Evolutionary conservation across 2,113 vertebrate species (phyloP).

Genomic region (Sturnira hondurensis): DNA sequence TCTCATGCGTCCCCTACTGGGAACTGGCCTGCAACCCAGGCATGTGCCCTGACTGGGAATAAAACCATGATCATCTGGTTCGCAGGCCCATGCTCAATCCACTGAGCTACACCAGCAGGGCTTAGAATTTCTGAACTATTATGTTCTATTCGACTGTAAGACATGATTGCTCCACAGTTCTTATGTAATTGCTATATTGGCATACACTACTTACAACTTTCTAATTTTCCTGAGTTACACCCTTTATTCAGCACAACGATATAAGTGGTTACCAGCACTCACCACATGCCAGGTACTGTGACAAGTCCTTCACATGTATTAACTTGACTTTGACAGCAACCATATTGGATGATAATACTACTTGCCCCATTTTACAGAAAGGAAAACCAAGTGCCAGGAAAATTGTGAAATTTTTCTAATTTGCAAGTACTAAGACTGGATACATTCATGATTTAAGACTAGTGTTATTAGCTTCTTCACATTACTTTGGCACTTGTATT

Average conservation of each 20-base stretch:
- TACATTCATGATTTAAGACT: neutral
- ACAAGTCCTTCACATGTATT: neutral
- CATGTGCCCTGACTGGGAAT: too few relatives aligned
- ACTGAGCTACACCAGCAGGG: too few relatives aligned
- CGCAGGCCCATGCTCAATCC: too few relatives aligned
- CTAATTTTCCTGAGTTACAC: neutral
- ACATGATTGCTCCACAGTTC: neutral
- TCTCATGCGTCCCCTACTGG: too few relatives aligned
- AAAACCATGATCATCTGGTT: too few relatives aligned
- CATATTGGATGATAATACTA: neutral
- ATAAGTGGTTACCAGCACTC: neutral
- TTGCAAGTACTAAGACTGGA: neutral
- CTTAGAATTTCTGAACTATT: neutral
- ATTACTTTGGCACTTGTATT: neutral
- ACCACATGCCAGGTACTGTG: rapidly evolving
- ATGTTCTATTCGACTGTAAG: neutral
- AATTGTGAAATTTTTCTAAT: neutral
- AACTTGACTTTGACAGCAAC: neutral
- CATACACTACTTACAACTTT: neutral
- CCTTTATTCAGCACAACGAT: neutral
- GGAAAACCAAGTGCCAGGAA: neutral
- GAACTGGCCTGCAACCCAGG: too few relatives aligned
- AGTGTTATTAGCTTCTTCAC: neutral
- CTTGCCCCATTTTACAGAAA: neutral
- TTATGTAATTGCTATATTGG: neutral